Percentiles rank a stretch among this genome's conserved stretches.
phyloP scores from a whole-genome alignment of 2,113 vertebrate species.

The Parus major region DNA sequence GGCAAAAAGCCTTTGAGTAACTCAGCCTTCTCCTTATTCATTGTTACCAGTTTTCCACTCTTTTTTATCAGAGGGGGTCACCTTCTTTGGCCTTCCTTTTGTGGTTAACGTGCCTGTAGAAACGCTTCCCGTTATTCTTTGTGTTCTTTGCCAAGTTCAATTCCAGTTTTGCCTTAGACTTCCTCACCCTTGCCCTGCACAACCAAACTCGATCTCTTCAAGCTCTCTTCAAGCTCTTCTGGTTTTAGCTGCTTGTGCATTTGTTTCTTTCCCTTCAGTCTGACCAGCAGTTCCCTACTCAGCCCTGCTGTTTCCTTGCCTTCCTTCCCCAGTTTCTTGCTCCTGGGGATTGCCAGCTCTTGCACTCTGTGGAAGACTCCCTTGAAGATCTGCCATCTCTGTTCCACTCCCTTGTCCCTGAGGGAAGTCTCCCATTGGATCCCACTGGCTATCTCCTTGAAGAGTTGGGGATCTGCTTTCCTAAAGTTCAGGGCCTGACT shows the following conservation, averaged over 20 bases:
- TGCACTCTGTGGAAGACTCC: fast-evolving
- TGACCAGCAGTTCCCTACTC: neutral
- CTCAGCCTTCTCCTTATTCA: neutral
- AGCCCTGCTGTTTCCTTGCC: neutral
- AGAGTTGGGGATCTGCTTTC: neutral
- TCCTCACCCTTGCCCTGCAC: neutral
- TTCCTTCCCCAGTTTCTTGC: neutral
- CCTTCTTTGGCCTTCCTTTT: neutral
- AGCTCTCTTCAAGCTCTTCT: neutral
- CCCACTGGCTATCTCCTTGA: neutral
- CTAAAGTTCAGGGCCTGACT: neutral
- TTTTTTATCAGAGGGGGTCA: neutral
- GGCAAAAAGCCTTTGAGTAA: neutral
- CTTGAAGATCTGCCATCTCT: neutral
- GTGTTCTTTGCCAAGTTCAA: neutral
- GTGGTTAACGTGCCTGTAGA: neutral
- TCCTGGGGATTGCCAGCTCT: neutral
- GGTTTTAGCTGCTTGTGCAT: neutral
- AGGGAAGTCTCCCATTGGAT: neutral
- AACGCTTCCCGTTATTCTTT: neutral
- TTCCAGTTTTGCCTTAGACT: neutral
- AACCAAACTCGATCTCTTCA: neutral
- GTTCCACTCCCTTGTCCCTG: neutral
- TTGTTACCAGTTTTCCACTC: neutral
- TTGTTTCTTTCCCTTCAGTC: neutral